Evolutionary conservation across 2,888 invertebrate species (phyloP).

Genomic region (Eupithecia dodoneata): DNA sequence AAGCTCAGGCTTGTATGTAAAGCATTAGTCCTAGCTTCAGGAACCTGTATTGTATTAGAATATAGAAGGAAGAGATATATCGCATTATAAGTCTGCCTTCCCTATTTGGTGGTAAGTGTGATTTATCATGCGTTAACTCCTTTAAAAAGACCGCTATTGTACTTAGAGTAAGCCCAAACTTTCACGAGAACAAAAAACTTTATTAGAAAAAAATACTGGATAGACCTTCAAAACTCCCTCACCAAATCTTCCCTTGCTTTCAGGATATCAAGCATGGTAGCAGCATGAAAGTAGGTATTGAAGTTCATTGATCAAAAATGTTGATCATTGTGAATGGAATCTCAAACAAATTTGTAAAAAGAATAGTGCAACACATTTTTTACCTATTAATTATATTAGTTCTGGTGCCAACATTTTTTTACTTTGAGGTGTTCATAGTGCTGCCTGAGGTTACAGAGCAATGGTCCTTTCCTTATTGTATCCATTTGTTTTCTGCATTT

Average conservation of each 20-base stretch:
- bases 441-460: constrained; percentile 86
- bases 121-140: too few species aligned
- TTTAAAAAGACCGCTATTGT: background rate
- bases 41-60: background rate
- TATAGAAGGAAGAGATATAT: background rate
- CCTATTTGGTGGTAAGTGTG: too few species aligned
- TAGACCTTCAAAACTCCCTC: background rate
- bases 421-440: constrained; percentile 90
- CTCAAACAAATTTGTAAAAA: constrained; percentile 61
- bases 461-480: constrained; percentile 81
- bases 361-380: constrained; percentile 73
- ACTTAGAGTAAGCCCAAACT: background rate
- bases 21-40: background rate
- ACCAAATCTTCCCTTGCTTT: background rate
- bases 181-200: background rate
- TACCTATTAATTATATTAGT: constrained; percentile 84
- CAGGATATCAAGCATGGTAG: constrained; percentile 5
- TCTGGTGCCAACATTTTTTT: constrained; percentile 87
- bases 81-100: too few species aligned
- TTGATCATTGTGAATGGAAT: constrained; percentile 61
- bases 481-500: constrained; percentile 85
- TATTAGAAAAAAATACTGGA: background rate
- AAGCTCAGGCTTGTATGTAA: background rate
- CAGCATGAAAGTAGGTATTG: constrained; percentile 1
- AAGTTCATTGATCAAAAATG: constrained; percentile 52